Conservation (phyloP, 2,888 invertebrate genomes). For the Zelleria hepariella region DNA sequence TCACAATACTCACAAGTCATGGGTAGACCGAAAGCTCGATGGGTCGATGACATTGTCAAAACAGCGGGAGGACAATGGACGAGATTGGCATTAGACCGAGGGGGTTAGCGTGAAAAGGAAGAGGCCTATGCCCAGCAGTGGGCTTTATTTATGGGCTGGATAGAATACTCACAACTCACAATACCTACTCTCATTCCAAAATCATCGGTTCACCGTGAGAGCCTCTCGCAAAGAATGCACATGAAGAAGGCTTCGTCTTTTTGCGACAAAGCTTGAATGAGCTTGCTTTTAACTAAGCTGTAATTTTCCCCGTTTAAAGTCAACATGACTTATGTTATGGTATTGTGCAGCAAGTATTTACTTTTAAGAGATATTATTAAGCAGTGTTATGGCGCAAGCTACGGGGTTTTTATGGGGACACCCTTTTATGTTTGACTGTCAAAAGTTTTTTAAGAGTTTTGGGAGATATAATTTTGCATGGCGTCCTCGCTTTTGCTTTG, state of each 20-base stretch:
- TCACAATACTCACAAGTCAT: no score
- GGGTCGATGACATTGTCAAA: no score
- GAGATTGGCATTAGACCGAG: no score
- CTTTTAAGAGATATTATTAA: background rate
- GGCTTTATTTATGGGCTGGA: no score
- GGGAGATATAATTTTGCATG: background rate
- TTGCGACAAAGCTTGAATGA: background rate
- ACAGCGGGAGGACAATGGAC: no score
- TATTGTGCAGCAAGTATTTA: constrained; percentile 2
- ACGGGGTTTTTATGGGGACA: constrained; percentile 1
- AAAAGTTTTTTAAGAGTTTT: constrained; percentile 4
- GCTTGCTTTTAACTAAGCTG: constrained; percentile 10
- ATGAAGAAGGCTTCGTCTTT: background rate
- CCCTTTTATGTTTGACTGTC: constrained; percentile 3
- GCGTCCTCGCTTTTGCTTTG: background rate
- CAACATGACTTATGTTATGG: constrained; percentile 18
- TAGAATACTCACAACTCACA: no score
- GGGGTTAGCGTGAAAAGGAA: no score
- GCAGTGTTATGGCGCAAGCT: background rate
- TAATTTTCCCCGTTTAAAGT: constrained; percentile 25
- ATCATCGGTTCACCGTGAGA: background rate
- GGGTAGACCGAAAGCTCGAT: no score
- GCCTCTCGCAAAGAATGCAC: background rate
- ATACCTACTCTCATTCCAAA: no score
- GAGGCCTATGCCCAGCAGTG: no score